Evolutionary conservation across 2,888 invertebrate genomes (phyloP), one percentile per base, ranked within the genome.

Genomic region (Trichogramma dendrolimi): DNA sequence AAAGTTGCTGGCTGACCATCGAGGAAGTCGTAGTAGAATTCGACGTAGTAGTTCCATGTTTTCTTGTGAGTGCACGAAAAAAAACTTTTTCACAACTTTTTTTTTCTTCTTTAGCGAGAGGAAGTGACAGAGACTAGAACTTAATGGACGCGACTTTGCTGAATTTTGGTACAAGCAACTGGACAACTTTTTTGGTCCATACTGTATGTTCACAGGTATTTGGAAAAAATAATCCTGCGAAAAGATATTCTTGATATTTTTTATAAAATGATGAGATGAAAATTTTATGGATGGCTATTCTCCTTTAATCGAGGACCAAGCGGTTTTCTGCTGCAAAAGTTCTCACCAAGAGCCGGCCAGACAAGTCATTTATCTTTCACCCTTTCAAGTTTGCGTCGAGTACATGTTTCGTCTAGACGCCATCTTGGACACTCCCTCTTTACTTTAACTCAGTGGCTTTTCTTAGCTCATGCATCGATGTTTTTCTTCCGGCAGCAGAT

Each of bases 281-380:
- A 14, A 14, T 14, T 14, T 14, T 14, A 14, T 14, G 14, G 14
- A 14, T 14, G 14, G 14, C 14, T 14, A 14, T 14, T 14, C 14
- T 14, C 14, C 14, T 14, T 14, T 14, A 14, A 14, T 14, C 14
- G 14, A 14, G 14, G 14, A 14, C 2, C 14, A 14, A 14, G 14
- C 14, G 14, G 14, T 14, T 14, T 14, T 14, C 14, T 14, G 14
- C 14, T 14, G 14, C 14, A 14, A 14, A 14, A 14, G 14, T 14
- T 14, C 14, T 14, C 14, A 14, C 14, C 14, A 14, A 14, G 14
- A 14, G 14, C 14, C 14, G 14, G 14, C 14, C 14, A 76, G 75
- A 76, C 77, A 73, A 72, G 75, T 76, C 76, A 78, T 77, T 78
- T 76, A 78, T 78, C 77, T 77, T 75, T 75, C 72, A 73, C 73